A percentile compares a stretch with the other conserved stretches of the same genome.
Conservation (phyloP, 2,113 vertebrate species). For the Tursiops truncatus region DNA sequence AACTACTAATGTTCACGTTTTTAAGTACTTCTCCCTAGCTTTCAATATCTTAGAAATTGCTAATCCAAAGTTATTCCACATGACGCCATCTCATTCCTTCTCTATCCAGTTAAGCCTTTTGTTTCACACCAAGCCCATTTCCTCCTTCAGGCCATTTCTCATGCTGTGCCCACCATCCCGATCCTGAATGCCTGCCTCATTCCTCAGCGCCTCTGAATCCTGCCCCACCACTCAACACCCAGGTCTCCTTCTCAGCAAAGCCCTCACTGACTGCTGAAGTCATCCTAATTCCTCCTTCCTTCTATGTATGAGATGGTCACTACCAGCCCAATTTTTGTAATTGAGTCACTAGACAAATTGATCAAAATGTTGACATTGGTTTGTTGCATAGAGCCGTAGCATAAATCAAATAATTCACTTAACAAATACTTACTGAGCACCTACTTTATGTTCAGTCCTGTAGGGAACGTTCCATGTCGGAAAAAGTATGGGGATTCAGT, state of each 20-base stretch:
- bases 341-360: background rate
- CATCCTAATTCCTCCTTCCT: background rate
- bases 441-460: background rate
- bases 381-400: background rate
- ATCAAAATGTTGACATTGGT: background rate
- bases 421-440: background rate
- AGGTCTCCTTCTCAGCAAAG: background rate
- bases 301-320: background rate
- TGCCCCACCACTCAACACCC: background rate
- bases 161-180: too few relatives aligned
- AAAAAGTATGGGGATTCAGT: background rate
- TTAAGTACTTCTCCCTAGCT: background rate
- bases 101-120: background rate
- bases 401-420: background rate
- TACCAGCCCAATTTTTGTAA: background rate
- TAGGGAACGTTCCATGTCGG: background rate
- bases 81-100: background rate
- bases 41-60: background rate
- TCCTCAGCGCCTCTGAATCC: background rate
- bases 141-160: background rate
- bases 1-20: background rate
- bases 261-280: background rate
- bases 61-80: background rate
- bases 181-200: background rate
- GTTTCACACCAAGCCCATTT: background rate